phyloP scores from a whole-genome alignment of 2,113 vertebrate genomes.

The Mungos mungo region DNA sequence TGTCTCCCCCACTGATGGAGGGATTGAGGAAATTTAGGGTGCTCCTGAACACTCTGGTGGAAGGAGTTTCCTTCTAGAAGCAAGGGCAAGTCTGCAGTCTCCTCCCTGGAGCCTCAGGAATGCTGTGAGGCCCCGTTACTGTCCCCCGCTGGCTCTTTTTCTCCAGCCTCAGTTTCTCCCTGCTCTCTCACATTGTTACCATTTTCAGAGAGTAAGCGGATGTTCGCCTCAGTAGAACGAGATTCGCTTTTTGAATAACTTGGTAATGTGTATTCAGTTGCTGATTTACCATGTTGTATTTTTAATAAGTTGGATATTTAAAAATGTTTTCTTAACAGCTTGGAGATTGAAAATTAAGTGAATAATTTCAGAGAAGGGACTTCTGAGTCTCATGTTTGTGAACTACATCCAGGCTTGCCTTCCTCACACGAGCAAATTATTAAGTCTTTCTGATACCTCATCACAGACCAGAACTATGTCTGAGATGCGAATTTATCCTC shows the following conservation, averaged over 20 bases:
- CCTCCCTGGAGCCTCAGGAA: background rate
- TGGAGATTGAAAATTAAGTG: background rate
- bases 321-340: background rate
- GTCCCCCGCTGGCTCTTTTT: background rate
- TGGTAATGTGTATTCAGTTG: background rate
- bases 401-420: background rate
- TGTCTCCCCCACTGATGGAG: background rate
- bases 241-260: background rate
- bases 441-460: background rate
- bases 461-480: background rate
- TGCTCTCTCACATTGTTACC: background rate
- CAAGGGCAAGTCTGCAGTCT: background rate
- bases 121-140: background rate
- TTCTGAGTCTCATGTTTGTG: background rate
- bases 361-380: background rate
- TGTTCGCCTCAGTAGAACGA: background rate
- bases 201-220: background rate
- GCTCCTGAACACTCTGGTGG: background rate
- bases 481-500: background rate
- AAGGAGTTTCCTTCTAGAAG: background rate
- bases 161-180: background rate
- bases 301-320: background rate
- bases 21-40: background rate
- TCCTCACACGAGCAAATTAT: background rate
- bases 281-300: background rate